A percentile compares a stretch with the other conserved stretches of the same genome.
Conservation (phyloP, 2,888 invertebrate genomes). For the Sinotaia quadrata region DNA sequence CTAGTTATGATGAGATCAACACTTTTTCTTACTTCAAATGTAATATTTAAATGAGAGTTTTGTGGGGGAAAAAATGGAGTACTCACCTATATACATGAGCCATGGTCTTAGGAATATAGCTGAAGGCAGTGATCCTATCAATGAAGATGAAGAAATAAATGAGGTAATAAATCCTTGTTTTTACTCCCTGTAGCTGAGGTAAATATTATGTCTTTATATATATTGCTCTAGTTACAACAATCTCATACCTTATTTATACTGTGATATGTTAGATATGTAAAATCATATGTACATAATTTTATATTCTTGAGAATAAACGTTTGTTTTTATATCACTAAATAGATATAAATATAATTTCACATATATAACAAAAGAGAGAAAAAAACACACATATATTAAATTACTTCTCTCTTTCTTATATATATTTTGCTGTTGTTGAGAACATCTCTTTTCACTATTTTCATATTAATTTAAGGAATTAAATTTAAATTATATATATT, state of each 20-base stretch:
- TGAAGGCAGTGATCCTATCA: slow-evolving; percentile 62
- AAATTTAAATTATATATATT: too few relatives aligned
- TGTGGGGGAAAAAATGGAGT: background rate
- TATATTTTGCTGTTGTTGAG: too few relatives aligned
- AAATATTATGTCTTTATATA: background rate
- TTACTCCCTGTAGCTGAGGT: background rate
- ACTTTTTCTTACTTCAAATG: background rate
- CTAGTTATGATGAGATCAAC: too few relatives aligned
- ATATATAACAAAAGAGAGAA: background rate
- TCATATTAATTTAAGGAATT: too few relatives aligned
- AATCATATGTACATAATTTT: slow-evolving; percentile 5
- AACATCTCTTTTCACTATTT: too few relatives aligned
- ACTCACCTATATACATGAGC: slow-evolving; percentile 43
- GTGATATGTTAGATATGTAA: background rate
- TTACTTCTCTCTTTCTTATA: too few relatives aligned
- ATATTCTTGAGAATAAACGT: background rate
- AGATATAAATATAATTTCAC: background rate
- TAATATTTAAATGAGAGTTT: background rate
- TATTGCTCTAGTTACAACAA: too few relatives aligned
- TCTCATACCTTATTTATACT: background rate
- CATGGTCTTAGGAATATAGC: slow-evolving; percentile 59
- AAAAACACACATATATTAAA: too few relatives aligned
- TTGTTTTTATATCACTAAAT: background rate
- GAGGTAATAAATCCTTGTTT: slow-evolving; percentile 48
- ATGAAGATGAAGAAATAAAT: slow-evolving; percentile 64